Evolutionary conservation across 1,140 invertebrate genomes (phyloP), one percentile per base, ranked within the genome.

Genomic region (Mizuhopecten yessoensis): DNA sequence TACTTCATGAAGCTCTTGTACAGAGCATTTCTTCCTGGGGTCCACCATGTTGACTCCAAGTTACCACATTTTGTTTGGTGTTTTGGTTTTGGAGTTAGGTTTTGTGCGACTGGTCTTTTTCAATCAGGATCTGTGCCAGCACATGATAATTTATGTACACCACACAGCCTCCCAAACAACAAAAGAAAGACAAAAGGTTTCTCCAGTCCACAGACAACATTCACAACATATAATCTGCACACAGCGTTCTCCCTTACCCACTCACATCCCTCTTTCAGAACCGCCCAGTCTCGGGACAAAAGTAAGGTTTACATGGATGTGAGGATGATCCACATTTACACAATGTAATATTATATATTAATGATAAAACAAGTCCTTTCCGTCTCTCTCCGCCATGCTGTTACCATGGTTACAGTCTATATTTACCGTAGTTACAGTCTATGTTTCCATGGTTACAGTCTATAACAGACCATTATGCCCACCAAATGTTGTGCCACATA

Each of bases 321-420:
- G 57, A 75, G 5, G n/a, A 75, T 75, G 57, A 75, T 75, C 57
- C 57, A 75, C 57, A 75, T 75, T 75, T 75, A 75, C 29, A 75
- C 57, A 75, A 75, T 75, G 57, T 75, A 75, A 75, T n/a, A n/a
- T 75, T 75, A 75, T 75, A 75, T 75, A 75, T 75, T 75, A 75
- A 75, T 75, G 57, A 75, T 75, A 75, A 75, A 75, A 75, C 29
- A 75, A 75, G 57, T 75, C 57, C 36, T 39, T 39, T 39, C 36
- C 57, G 9, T 75, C 57, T 75, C 23, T 75, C 57, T 75, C 57
- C n/a, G 57, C 57, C 57, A 29, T 75, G 23, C 57, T 75, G 57
- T 29, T 75, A 75, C 57, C 57, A 75, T 75, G 57, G 57, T 17
- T 29, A 75, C 57, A 75, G 57, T 75, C 57, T 75, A 75, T 20